phyloP scores from a whole-genome alignment of 2,888 invertebrate genomes.

The Cantharis rustica region DNA sequence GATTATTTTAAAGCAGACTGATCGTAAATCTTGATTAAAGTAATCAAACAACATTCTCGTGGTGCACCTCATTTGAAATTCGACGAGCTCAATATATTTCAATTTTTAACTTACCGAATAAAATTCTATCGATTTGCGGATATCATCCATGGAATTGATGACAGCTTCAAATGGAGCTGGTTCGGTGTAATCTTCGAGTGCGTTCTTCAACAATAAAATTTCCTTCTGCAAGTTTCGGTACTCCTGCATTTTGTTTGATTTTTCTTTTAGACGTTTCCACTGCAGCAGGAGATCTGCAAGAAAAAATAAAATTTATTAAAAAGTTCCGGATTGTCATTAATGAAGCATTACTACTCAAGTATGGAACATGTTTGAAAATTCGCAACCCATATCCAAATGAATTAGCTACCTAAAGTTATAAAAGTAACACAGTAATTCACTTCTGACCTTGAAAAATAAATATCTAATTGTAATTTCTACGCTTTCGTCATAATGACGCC shows the following conservation, averaged over 20 bases:
- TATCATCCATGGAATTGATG: constrained; percentile 49
- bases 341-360: neutral
- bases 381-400: neutral
- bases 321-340: neutral
- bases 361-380: neutral
- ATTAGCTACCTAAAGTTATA: neutral
- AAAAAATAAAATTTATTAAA: constrained; percentile 4
- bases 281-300: constrained; percentile 57
- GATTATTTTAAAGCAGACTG: neutral
- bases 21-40: neutral
- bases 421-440: neutral
- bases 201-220: constrained; percentile 51
- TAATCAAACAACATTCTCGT: neutral
- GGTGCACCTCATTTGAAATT: neutral
- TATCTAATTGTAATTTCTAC: neutral
- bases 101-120: constrained; percentile 50
- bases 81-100: neutral
- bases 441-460: neutral
- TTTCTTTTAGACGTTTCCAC: constrained; percentile 58
- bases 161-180: constrained; percentile 37
- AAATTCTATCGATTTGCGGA: constrained; percentile 51
- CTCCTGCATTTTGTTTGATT: constrained; percentile 52
- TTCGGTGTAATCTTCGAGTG: constrained; percentile 45
- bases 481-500: neutral
- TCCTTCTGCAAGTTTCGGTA: constrained; percentile 52